These are phyloP conservation scores for Noctua pronuba DNA, from an alignment of 2,888 invertebrate species.

Conservation along the genomic window DNA sequence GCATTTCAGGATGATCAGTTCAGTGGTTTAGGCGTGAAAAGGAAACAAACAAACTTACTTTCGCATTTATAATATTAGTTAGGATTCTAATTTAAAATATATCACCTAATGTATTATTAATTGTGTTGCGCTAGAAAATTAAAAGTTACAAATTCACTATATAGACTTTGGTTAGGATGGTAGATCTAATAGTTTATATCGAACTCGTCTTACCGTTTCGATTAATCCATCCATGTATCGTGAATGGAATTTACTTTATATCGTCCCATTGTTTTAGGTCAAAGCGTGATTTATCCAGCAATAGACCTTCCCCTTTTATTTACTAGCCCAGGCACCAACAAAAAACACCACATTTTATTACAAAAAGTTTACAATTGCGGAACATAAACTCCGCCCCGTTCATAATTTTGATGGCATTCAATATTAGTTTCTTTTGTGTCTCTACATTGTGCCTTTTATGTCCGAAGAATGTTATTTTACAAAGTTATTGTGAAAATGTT, in stretches of 20 bases:
- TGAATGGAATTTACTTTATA: background rate
- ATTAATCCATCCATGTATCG: no score
- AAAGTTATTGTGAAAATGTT: constrained; percentile 62
- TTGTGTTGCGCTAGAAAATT: background rate
- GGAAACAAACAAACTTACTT: no score
- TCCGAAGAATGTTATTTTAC: constrained; percentile 62
- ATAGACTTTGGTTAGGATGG: background rate
- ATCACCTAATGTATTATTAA: no score
- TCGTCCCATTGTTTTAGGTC: background rate
- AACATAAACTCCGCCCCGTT: constrained; percentile 51
- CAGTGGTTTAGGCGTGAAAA: no score
- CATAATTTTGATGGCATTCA: constrained; percentile 65
- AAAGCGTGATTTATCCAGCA: background rate
- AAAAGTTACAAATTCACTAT: no score
- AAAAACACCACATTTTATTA: constrained; percentile 49
- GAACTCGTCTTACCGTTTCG: background rate
- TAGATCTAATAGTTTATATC: background rate
- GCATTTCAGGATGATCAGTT: no score
- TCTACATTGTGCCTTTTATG: constrained; percentile 60
- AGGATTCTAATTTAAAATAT: no score
- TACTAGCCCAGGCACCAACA: constrained; percentile 7
- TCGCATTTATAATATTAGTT: no score
- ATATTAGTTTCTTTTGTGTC: constrained; percentile 65
- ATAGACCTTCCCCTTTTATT: constrained; percentile 20
- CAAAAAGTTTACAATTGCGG: constrained; percentile 53